Evolutionary conservation across 2,888 invertebrate species (phyloP).

Genomic region (Aphelenchoides bicaudatus): DNA sequence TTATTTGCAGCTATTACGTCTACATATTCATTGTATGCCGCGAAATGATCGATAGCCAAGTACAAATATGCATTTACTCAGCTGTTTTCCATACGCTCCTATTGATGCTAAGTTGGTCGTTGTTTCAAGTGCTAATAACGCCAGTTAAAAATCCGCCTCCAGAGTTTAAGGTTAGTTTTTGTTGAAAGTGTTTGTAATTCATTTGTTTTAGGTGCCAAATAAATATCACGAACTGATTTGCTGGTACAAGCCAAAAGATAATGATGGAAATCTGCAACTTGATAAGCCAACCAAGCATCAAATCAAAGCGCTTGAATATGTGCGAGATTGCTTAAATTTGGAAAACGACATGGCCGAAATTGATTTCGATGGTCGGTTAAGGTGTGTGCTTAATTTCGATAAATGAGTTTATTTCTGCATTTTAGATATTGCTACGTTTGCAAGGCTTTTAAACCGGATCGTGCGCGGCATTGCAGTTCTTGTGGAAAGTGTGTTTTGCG

Average conservation of each 20-base stretch:
- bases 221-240: too few species aligned
- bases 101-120: slow-evolving; percentile 41
- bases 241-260: too few species aligned
- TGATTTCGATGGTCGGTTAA: slow-evolving; percentile 23
- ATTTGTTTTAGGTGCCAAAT: too few species aligned
- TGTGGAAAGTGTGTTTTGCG: slow-evolving; percentile 48
- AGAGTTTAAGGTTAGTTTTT: slow-evolving; percentile 28
- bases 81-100: slow-evolving; percentile 32
- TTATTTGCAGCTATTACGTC: slow-evolving; percentile 23
- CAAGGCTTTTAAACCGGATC: slow-evolving; percentile 46
- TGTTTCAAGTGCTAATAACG: slow-evolving; percentile 36
- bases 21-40: slow-evolving; percentile 29
- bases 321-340: slow-evolving; percentile 38
- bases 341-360: slow-evolving; percentile 33
- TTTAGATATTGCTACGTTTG: slow-evolving; percentile 46
- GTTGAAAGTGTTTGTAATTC: neutral
- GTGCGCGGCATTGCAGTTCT: slow-evolving; percentile 44
- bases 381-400: slow-evolving; percentile 12
- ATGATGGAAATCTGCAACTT: too few species aligned
- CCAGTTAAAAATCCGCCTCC: slow-evolving; percentile 36
- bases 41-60: slow-evolving; percentile 17
- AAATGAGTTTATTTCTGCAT: slow-evolving; percentile 8
- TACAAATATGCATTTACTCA: slow-evolving; percentile 34
- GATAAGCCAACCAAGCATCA: too few species aligned
- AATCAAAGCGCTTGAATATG: too few species aligned